phyloP scores from a whole-genome alignment of 2,888 invertebrate species.

The Timema podura region DNA sequence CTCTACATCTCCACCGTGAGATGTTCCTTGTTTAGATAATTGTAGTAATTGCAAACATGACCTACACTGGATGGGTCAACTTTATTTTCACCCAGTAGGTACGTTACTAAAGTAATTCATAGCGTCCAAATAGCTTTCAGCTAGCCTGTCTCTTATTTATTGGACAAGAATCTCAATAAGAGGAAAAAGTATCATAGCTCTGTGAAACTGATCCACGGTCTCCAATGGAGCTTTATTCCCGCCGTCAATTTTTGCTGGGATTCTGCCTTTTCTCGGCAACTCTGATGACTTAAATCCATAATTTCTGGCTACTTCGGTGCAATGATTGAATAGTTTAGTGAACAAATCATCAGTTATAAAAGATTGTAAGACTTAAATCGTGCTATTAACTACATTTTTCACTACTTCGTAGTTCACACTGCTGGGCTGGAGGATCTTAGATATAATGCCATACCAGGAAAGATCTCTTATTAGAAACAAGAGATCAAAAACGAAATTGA shows the following conservation, averaged over 20 bases:
- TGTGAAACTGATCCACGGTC: neutral
- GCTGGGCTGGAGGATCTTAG: neutral
- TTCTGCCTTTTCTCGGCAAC: no score
- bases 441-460: neutral
- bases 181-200: neutral
- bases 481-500: no score
- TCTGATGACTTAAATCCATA: no score
- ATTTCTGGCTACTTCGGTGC: no score
- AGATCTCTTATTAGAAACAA: no score
- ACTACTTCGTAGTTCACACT: conserved; percentile 9
- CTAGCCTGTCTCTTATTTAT: neutral
- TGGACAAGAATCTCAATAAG: neutral
- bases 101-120: neutral
- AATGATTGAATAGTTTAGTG: neutral
- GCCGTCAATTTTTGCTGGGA: neutral
- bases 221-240: neutral
- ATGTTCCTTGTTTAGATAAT: no score
- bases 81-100: conserved; percentile 13
- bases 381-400: no score
- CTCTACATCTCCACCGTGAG: no score
- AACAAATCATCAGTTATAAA: neutral
- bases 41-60: neutral
- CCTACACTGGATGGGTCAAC: neutral
- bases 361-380: neutral
- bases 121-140: neutral